Base-by-base conservation (phyloP, 2,888 invertebrate species). In the Ormyrus rosae region DNA sequence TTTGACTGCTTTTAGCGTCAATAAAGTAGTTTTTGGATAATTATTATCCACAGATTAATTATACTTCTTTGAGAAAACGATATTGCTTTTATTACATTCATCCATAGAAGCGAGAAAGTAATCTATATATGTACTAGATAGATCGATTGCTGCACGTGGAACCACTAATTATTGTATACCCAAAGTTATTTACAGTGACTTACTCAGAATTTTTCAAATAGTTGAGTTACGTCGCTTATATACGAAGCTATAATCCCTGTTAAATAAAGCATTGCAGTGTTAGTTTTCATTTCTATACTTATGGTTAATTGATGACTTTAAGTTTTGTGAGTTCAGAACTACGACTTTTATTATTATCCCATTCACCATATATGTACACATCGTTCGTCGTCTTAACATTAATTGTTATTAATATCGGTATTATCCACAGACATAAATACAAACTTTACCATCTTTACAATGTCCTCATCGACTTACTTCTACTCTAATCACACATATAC, bases 341-440 rank as follows among this genome's bases (percentile, higher is more conserved):
- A 73, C n/a, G 68, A 69, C 60, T 19, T 2, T 11, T 9, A 76
- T 51, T 51, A 76, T 82, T 78, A 83, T 86, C 85, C 87, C 87
- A 87, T 87, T 83, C 87, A 87, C 87, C 87, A 85, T 58, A 64
- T 82, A 82, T 81, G 72, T 81, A 82, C 80, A 77, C 19, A 73
- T 78, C 9, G 45, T 64, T 78, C n/a, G 19, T 19, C 19, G 19
- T 19, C 19, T 19, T 19, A 19, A 19, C 9, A 55, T 5, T 55
- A 55, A 55, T 55, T 55, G 8, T 55, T n/a, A 55, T 55, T 7
- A 55, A 55, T 55, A 11, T 55, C 55, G 5, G 11, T 55, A 53
- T 10, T n/a, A 55, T 55, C 55, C 5, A 11, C 4, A 55, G n/a
- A 45, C 61, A 10, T 5, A 11, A 11, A 8, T 6, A 7, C 6